Percentiles rank a stretch among this genome's conserved stretches.
Evolutionary conservation across 2,888 invertebrate species (phyloP).

Genomic region (Gasteruption jaculator): DNA sequence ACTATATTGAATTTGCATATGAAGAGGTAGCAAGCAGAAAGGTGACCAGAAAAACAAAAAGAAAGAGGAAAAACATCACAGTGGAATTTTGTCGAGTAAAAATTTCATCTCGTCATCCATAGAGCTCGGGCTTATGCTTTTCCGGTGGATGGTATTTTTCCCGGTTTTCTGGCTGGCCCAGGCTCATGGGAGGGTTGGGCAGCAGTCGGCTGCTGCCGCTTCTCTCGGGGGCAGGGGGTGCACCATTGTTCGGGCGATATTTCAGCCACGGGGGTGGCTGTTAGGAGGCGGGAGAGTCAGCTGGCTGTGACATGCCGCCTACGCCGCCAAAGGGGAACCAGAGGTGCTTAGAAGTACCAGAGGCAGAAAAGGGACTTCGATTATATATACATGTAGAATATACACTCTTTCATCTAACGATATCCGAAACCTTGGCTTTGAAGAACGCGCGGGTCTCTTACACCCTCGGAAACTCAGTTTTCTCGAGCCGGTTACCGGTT

Average conservation of each 20-base stretch:
- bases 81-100: no score
- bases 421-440: conserved; percentile 39
- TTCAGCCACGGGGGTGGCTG: conserved; percentile 45
- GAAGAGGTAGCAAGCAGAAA: no score
- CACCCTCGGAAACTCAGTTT: no score
- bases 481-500: no score
- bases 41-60: no score
- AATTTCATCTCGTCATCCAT: no score
- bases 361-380: conserved; percentile 40
- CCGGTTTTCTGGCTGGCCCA: conserved; percentile 11
- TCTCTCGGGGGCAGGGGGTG: conserved; percentile 29
- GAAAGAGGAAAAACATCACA: no score
- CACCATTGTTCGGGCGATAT: conserved; percentile 51
- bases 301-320: conserved; percentile 51
- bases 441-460: no score
- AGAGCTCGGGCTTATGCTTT: no score
- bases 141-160: conserved; percentile 3
- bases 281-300: conserved; percentile 41
- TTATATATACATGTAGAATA: conserved; percentile 26
- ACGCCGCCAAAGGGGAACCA: conserved; percentile 47
- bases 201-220: conserved; percentile 29
- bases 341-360: conserved; percentile 44
- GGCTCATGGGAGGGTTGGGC: conserved; percentile 26
- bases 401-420: conserved; percentile 42
- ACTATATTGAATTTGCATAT: no score